A percentile compares a stretch with the other conserved stretches of the same genome.
These are phyloP conservation scores for Cebus imitator DNA, from an alignment of 2,113 vertebrate species.

Conservation along the genomic window DNA sequence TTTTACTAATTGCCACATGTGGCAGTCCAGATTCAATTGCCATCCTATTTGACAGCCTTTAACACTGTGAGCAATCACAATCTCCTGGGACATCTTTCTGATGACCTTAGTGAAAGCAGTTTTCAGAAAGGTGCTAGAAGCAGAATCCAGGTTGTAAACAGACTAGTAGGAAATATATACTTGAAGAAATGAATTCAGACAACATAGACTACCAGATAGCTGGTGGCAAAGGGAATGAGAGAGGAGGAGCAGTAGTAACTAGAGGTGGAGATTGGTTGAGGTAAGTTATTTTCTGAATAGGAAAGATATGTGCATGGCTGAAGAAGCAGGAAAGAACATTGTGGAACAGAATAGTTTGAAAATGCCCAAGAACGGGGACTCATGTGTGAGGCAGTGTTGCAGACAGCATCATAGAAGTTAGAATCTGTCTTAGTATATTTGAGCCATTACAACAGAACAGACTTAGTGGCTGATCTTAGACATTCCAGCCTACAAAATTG, in stretches of 20 bases:
- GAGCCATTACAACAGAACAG: background rate
- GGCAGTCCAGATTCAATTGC: background rate
- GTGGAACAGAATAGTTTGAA: background rate
- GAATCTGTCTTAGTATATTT: background rate
- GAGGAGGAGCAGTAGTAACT: background rate
- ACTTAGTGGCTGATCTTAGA: too few relatives aligned
- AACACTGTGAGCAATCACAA: background rate
- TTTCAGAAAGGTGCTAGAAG: background rate
- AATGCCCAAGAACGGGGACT: background rate
- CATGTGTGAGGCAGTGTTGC: background rate
- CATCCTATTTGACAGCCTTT: background rate
- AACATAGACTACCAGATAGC: background rate
- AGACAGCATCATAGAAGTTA: background rate
- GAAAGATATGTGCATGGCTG: background rate
- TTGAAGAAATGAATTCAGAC: background rate
- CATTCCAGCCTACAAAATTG: too few relatives aligned
- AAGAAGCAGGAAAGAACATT: background rate
- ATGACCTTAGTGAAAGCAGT: background rate
- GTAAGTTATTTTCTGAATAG: background rate
- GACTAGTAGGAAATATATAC: background rate
- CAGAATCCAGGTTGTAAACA: background rate
- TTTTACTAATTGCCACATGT: background rate
- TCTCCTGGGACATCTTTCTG: background rate
- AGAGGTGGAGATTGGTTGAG: background rate
- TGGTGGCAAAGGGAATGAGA: background rate